A percentile compares a stretch with the other conserved stretches of the same genome.
Conservation (phyloP, 2,888 invertebrate species). For the Yponomeuta evonymella region DNA sequence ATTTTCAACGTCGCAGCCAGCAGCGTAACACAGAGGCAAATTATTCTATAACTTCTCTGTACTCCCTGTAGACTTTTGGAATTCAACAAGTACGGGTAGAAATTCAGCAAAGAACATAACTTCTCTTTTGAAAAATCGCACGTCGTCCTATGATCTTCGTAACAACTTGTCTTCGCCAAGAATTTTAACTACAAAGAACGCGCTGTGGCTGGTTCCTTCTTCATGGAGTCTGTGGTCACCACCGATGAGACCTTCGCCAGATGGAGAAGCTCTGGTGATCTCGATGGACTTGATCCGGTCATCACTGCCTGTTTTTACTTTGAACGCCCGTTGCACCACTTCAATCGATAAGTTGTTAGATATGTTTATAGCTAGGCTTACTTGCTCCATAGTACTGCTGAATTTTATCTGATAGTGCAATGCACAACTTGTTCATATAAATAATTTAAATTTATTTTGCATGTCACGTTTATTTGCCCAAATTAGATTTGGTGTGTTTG, state of each 20-base stretch:
- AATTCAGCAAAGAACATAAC: constrained; percentile 36
- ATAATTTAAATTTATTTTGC: background rate
- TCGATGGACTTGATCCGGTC: constrained; percentile 33
- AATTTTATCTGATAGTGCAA: background rate
- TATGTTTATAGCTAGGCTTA: constrained; percentile 34
- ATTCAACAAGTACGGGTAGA: constrained; percentile 33
- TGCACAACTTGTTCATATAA: background rate
- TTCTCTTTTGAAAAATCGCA: constrained; percentile 39
- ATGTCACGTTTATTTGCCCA: too few species aligned
- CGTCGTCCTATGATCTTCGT: constrained; percentile 33
- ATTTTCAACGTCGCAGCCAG: constrained; percentile 35
- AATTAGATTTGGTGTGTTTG: background rate
- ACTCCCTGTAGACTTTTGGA: constrained; percentile 37
- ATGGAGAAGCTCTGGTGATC: constrained; percentile 37
- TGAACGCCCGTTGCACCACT: constrained; percentile 38
- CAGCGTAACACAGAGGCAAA: constrained; percentile 39
- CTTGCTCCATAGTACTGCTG: constrained; percentile 31
- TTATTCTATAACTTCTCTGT: constrained; percentile 37
- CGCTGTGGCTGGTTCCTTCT: constrained; percentile 27
- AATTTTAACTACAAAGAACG: constrained; percentile 41
- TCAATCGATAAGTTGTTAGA: constrained; percentile 39
- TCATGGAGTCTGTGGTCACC: constrained; percentile 43
- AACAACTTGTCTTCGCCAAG: constrained; percentile 34
- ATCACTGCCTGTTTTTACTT: constrained; percentile 36
- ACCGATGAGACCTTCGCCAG: constrained; percentile 44